Evolutionary conservation across 2,888 invertebrate species (phyloP), one percentile per base, ranked within the genome.

Genomic region (Odontocerum albicorne): DNA sequence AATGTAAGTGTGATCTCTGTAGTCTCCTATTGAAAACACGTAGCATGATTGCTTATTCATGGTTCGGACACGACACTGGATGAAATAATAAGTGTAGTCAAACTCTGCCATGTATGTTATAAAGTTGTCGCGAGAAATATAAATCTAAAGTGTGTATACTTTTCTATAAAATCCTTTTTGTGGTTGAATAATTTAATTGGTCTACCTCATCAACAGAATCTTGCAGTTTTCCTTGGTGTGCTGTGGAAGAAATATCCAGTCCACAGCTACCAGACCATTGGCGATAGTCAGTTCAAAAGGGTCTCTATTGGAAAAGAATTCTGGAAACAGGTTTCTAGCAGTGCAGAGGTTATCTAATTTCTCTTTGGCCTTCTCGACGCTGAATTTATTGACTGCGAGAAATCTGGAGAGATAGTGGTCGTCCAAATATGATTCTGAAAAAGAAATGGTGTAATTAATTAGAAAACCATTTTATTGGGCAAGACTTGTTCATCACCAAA

Each of bases 291-390:
- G 36, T 38, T 10, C 44, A 42, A 4, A 47, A 4, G 55, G 39
- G 15, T 57, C 49, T 43, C 44, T 47, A 20, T 51, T 45, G 21
- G 47, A 47, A 3, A 67, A 38, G 2, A 69, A 35, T 2, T 69
- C 68, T 0, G 64, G 62, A 63, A 65, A 64, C 8, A 52, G 63
- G 8, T 44, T 39, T 13, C 63, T 58, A 0, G 64, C 63, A 16
- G 64, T 59, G 56, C 63, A 66, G 55, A 64, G 67, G 57, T 66
- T 65, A 22, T 69, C 69, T 2, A 69, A 51, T 27, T 64, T 66
- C 45, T 63, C 59, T 33, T 69, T 57, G 2, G 54, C 22, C 22
- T 40, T 50, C 19, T 57, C 57, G 8, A 54, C 15, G 49, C 44
- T 44, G 32, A 49, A 57, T 12, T 53, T 53, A n/a, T 44, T 62